A percentile compares a stretch with the other conserved stretches of the same genome.
These are phyloP conservation scores for Stenotaenia linearis DNA, from an alignment of 2,888 invertebrate genomes.

Conservation along the genomic window DNA sequence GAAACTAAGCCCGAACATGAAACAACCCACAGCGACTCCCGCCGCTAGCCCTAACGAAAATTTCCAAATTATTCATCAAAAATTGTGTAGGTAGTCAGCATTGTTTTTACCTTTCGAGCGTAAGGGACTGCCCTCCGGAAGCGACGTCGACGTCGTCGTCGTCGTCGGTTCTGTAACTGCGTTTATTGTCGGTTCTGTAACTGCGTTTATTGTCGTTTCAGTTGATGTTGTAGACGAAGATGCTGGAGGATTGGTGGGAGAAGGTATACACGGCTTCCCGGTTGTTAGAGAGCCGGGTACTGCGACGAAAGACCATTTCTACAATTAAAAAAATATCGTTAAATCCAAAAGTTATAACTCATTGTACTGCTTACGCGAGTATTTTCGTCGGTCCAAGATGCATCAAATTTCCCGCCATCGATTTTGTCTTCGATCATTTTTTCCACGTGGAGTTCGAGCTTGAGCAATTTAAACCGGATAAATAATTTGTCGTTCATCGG, in stretches of 20 bases:
- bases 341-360: no score
- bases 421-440: background rate
- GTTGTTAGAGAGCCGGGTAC: background rate
- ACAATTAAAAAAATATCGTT: background rate
- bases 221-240: background rate
- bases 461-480: background rate
- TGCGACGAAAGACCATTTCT: background rate
- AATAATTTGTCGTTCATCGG: background rate
- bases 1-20: background rate
- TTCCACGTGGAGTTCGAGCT: background rate
- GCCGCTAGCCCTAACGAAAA: background rate
- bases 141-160: no score
- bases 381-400: background rate
- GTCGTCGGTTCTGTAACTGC: no score
- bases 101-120: background rate
- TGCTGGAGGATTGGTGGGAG: background rate
- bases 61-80: background rate
- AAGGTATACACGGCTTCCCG: background rate
- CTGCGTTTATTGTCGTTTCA: no score
- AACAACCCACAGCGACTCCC: background rate
- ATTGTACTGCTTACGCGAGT: background rate
- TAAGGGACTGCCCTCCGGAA: no score
- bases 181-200: no score
- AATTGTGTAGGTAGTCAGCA: background rate
- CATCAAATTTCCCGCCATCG: background rate